Conservation (phyloP, 2,113 vertebrate genomes). For the Zingel zingel region DNA sequence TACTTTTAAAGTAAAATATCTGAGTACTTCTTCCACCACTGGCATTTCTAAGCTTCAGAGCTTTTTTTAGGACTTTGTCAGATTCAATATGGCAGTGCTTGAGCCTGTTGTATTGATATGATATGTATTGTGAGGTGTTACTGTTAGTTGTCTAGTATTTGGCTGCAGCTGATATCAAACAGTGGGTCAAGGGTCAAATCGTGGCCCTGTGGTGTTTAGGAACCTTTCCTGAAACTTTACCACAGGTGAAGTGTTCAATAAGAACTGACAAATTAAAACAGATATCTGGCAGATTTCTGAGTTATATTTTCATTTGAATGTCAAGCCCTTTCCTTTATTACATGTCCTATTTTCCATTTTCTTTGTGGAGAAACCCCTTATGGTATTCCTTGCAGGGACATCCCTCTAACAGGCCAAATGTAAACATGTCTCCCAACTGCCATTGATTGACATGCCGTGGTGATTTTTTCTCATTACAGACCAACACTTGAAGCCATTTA, state of each 20-base stretch:
- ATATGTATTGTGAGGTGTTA: too few species aligned
- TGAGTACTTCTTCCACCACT: too few species aligned
- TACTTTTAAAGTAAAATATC: too few species aligned
- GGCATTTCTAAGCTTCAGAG: too few species aligned
- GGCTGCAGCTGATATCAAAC: background rate
- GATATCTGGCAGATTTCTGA: conserved; percentile 43
- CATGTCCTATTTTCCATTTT: conserved; percentile 50
- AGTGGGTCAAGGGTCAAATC: background rate
- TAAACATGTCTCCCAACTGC: conserved; percentile 60
- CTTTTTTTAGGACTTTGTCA: too few species aligned
- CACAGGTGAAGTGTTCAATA: conserved; percentile 32
- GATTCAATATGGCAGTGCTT: too few species aligned
- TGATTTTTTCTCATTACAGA: conserved; percentile 73
- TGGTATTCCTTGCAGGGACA: conserved; percentile 57
- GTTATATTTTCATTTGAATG: conserved; percentile 64
- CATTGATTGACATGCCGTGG: conserved; percentile 66
- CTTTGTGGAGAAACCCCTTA: conserved; percentile 36
- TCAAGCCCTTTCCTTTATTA: conserved; percentile 39
- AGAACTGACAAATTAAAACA: conserved; percentile 58
- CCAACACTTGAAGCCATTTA: conserved; percentile 59
- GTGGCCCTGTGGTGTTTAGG: background rate
- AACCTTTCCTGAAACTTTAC: conserved; percentile 3
- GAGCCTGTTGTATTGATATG: too few species aligned
- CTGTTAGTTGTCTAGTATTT: too few species aligned
- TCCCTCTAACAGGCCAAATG: conserved; percentile 12